Percentiles rank a stretch among this genome's conserved stretches.
Evolutionary conservation across 2,888 invertebrate genomes (phyloP).

Genomic region (Melinaea marsaeus): DNA sequence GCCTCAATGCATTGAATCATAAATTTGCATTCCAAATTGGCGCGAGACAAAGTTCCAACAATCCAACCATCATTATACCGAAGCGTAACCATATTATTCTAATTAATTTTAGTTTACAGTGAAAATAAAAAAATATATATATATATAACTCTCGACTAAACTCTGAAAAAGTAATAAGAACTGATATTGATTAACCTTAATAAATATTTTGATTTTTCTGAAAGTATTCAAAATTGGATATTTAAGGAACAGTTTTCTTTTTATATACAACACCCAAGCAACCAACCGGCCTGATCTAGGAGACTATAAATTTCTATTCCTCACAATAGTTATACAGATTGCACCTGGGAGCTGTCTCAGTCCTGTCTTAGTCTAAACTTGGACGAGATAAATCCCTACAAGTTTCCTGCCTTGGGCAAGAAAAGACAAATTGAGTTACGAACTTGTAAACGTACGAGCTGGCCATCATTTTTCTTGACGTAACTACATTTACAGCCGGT

Average conservation of each 20-base stretch:
- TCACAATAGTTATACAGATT: slow-evolving; percentile 69
- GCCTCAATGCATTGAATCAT: too few species aligned
- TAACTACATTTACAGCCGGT: neutral
- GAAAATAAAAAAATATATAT: too few species aligned
- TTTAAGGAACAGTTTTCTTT: too few species aligned
- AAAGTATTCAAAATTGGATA: too few species aligned
- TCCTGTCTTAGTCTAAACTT: slow-evolving; percentile 57
- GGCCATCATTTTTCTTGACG: slow-evolving; percentile 44
- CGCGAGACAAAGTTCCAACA: slow-evolving; percentile 42
- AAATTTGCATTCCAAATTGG: slow-evolving; percentile 69
- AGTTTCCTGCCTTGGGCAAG: slow-evolving; percentile 46
- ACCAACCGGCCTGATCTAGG: slow-evolving; percentile 40
- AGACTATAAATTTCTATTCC: slow-evolving; percentile 67
- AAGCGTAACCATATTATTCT: too few species aligned
- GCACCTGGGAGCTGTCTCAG: slow-evolving; percentile 69
- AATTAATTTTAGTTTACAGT: too few species aligned
- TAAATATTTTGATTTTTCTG: too few species aligned
- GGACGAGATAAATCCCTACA: slow-evolving; percentile 57
- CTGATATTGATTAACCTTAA: too few species aligned
- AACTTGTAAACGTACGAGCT: slow-evolving; percentile 40
- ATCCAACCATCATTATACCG: too few species aligned
- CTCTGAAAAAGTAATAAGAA: too few species aligned
- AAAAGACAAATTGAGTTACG: slow-evolving; percentile 63
- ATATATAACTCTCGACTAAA: too few species aligned
- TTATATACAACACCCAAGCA: slow-evolving; percentile 33